phyloP scores from a whole-genome alignment of 2,797 vertebrate genomes.

The Gallinago stenura region DNA sequence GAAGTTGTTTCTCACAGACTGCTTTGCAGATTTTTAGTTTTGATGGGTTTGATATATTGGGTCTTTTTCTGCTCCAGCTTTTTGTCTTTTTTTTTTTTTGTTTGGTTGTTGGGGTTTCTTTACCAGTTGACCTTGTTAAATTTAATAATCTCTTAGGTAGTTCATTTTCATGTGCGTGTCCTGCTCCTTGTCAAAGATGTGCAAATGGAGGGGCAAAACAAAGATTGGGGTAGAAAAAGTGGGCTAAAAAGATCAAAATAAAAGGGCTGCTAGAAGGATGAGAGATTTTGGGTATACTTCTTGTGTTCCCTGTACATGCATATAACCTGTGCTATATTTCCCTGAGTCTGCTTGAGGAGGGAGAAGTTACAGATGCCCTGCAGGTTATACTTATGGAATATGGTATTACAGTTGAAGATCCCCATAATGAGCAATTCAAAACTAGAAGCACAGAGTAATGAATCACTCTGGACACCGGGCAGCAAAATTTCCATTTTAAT shows the following conservation, averaged over 20 bases:
- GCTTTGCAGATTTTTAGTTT: background rate
- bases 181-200: background rate
- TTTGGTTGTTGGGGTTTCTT: background rate
- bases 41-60: background rate
- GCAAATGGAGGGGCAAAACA: background rate
- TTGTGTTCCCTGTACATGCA: background rate
- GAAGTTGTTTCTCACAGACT: background rate
- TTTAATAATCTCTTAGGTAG: background rate
- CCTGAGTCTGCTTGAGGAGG: background rate
- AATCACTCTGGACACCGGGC: background rate
- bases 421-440: background rate
- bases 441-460: background rate
- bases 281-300: background rate
- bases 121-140: background rate
- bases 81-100: background rate
- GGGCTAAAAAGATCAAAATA: background rate
- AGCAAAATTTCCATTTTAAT: background rate
- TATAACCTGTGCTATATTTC: background rate
- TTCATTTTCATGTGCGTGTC: background rate
- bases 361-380: background rate
- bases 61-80: background rate
- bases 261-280: background rate
- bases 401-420: accelerated
- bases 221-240: background rate
- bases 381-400: background rate